These are phyloP conservation scores for Drosophila arizonae DNA, from an alignment of 1,140 invertebrate genomes.

Conservation along the genomic window DNA sequence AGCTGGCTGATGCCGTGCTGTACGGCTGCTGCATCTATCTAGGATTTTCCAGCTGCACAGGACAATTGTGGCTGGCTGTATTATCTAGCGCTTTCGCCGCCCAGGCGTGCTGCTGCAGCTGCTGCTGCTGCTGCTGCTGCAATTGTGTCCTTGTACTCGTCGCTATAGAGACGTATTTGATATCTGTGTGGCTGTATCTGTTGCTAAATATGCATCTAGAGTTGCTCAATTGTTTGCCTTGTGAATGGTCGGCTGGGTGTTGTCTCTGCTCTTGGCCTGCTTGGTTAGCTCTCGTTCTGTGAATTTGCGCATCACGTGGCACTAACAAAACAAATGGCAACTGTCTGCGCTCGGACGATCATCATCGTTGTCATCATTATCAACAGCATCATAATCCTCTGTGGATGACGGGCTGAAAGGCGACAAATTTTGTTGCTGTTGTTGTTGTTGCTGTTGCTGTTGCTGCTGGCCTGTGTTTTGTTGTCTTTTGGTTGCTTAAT, in stretches of 20 bases:
- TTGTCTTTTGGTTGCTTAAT: slow-evolving; percentile 57
- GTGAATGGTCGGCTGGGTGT: slow-evolving; percentile 49
- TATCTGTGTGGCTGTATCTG: slow-evolving; percentile 29
- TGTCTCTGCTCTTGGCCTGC: slow-evolving; percentile 67
- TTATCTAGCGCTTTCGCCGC: slow-evolving; percentile 55
- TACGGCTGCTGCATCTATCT: slow-evolving; percentile 19
- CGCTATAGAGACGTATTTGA: slow-evolving; percentile 25
- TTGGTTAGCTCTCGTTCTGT: slow-evolving; percentile 69
- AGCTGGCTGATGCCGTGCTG: slow-evolving; percentile 12
- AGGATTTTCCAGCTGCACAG: slow-evolving; percentile 31
- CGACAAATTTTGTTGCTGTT: slow-evolving; percentile 60
- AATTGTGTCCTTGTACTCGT: slow-evolving; percentile 11
- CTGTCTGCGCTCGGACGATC: slow-evolving; percentile 45
- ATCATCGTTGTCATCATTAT: slow-evolving; percentile 31
- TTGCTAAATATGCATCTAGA: slow-evolving; percentile 56
- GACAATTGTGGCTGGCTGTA: slow-evolving; percentile 51
- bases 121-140: slow-evolving; percentile 23
- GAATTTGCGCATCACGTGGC: slow-evolving; percentile 75
- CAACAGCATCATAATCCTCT: slow-evolving; percentile 37
- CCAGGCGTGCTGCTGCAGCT: slow-evolving; percentile 44
- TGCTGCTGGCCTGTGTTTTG: slow-evolving; percentile 24
- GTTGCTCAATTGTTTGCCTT: slow-evolving; percentile 42
- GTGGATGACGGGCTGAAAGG: slow-evolving; percentile 5
- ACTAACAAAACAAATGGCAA: slow-evolving; percentile 69
- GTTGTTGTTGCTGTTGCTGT: slow-evolving; percentile 22